Evolutionary conservation across 2,797 vertebrate species (phyloP).

Genomic region (Ptychadena robeensis): DNA sequence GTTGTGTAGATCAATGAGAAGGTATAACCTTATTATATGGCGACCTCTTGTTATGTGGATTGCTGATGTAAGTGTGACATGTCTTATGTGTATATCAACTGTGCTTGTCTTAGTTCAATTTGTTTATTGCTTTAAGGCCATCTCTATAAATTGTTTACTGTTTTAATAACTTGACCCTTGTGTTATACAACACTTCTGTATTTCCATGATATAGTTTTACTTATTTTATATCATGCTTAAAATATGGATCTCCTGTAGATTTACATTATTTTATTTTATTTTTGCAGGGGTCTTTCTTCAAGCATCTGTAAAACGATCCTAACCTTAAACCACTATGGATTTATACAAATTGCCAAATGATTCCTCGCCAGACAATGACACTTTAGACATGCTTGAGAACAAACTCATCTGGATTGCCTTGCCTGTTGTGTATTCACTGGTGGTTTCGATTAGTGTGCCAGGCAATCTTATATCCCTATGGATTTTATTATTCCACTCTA

Average conservation of each 20-base stretch:
- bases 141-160: too few species aligned
- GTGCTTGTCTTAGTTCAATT: too few species aligned
- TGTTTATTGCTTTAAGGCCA: too few species aligned
- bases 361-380: slow-evolving; percentile 79
- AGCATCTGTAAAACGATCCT: not conserved
- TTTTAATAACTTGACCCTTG: not conserved
- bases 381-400: slow-evolving; percentile 78
- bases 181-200: not conserved
- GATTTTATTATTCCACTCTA: slow-evolving; percentile 83
- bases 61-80: too few species aligned
- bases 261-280: slow-evolving; percentile 37
- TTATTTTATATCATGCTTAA: not conserved
- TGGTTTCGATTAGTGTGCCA: slow-evolving; percentile 80
- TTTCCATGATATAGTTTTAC: not conserved
- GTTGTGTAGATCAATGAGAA: too few species aligned
- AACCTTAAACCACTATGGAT: slow-evolving; percentile 54
- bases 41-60: too few species aligned
- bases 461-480: slow-evolving; percentile 89
- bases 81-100: too few species aligned
- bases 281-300: slow-evolving; percentile 60
- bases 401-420: slow-evolving; percentile 68
- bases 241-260: not conserved
- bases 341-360: slow-evolving; percentile 68
- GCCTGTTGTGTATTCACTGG: slow-evolving; percentile 80
- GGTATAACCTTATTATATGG: too few species aligned